These are phyloP conservation scores for Gopherus flavomarginatus DNA, from an alignment of 2,113 vertebrate species.

Conservation along the genomic window DNA sequence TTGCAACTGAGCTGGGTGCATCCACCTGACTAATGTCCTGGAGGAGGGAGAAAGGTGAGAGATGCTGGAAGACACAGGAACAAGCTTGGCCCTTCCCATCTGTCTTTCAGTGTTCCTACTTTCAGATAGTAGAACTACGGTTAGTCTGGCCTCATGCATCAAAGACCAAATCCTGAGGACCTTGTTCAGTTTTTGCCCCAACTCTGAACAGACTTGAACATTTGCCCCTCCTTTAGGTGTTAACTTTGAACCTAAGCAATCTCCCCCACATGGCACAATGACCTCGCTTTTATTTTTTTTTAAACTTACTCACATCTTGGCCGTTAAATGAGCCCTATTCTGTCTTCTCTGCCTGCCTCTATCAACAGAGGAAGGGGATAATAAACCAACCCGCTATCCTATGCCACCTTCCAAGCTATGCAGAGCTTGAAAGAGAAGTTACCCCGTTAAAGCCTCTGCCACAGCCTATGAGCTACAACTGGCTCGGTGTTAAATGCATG, in stretches of 20 bases:
- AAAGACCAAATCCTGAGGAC: background rate
- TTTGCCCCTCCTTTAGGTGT: background rate
- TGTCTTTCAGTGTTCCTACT: background rate
- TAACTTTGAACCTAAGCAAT: background rate
- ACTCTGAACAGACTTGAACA: too few species aligned
- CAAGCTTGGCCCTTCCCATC: background rate
- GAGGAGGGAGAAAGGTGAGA: background rate
- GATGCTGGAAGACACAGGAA: conserved; percentile 8
- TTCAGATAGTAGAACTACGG: fast-evolving
- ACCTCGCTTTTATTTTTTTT: background rate
- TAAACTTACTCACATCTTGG: background rate
- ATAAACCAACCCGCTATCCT: background rate
- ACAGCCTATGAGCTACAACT: background rate
- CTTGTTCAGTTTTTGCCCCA: fast-evolving
- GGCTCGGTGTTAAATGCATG: background rate
- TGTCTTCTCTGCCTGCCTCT: background rate
- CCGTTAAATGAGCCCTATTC: background rate
- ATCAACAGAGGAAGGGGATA: background rate
- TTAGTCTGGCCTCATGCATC: fast-evolving
- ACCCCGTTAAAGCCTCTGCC: background rate
- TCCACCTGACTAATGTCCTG: conserved; percentile 7
- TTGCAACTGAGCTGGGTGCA: background rate
- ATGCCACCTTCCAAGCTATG: background rate
- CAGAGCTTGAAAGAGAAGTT: background rate
- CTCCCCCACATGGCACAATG: too few species aligned